Evolutionary conservation across 1,140 invertebrate species (phyloP), one percentile per base, ranked within the genome.

Genomic region (Pristionchus pacificus): DNA sequence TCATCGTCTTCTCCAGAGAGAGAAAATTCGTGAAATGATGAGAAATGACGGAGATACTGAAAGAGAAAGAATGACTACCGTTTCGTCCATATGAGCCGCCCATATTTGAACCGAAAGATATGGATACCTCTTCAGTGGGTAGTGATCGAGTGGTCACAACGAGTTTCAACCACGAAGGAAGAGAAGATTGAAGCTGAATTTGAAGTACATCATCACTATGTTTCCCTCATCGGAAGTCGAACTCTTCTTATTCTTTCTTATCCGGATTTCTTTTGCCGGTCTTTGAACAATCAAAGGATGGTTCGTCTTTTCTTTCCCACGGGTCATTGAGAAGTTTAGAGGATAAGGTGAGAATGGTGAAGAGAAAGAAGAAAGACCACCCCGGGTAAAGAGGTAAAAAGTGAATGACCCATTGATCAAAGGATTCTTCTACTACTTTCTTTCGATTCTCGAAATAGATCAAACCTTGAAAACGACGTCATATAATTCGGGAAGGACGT

Each of bases 151-250:
- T n/a, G 19, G 68, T 67, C 25, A 74, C 59, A 2, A 70, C 69
- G 19, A 74, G 58, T 30, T 62, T 62, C 24, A 72, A 31, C 73
- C 73, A 74, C 1, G 62, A 29, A 0, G 73, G 73, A n/a, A 74
- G 59, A 31, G 67, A 38, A 29, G 65, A 30, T 38, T 60, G 38
- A 3, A 74, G 57, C 64, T 67, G 49, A 24, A 75, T 13, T 1
- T 66, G 28, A 13, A 68, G 27, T n/a, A n/a, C n/a, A n/a, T n/a
- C n/a, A 57, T 57, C 55, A n/a, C 15, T 57, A 27, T 61, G 60
- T 27, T 30, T 61, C 29, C 6, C 25, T 10, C 25, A 61, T 61
- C n/a, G 60, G 29, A 61, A 27, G 60, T 10, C 60, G 25, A n/a
- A n/a, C n/a, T n/a, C n/a, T n/a, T n/a, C n/a, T n/a, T n/a, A n/a